Conservation (phyloP, 2,797 vertebrate species). For the Alosa sapidissima region DNA sequence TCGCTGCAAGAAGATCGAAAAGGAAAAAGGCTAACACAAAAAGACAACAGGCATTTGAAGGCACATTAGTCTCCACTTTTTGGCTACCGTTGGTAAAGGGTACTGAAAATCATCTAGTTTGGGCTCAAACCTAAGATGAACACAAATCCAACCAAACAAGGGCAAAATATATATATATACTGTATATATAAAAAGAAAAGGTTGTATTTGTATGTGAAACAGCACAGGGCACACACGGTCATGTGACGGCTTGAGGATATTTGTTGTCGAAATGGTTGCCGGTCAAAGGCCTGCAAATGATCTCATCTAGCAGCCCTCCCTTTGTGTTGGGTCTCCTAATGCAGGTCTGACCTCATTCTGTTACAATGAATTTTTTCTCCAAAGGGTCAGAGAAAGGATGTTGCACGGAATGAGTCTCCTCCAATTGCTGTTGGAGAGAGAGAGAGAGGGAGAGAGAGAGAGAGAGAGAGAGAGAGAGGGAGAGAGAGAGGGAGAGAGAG, state of each 20-base stretch:
- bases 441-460: neutral
- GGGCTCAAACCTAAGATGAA: neutral
- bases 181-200: neutral
- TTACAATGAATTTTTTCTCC: conserved; percentile 51
- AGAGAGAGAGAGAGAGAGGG: conserved; percentile 13
- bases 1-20: neutral
- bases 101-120: neutral
- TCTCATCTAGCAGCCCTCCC: conserved; percentile 60
- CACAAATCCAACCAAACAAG: neutral
- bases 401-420: conserved; percentile 42
- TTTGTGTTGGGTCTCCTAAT: conserved; percentile 53
- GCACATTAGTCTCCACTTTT: neutral
- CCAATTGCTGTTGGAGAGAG: conserved; percentile 4
- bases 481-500: conserved; percentile 18
- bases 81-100: neutral
- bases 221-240: conserved; percentile 32
- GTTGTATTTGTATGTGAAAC: neutral
- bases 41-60: neutral
- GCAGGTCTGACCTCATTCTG: conserved; percentile 64
- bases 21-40: neutral
- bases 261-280: conserved; percentile 60
- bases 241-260: conserved; percentile 53
- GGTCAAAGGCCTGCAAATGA: conserved; percentile 55
- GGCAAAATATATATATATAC: neutral
- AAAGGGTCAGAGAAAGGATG: conserved; percentile 41